phyloP scores from a whole-genome alignment of 2,888 invertebrate genomes.

The Synergus japonicus region DNA sequence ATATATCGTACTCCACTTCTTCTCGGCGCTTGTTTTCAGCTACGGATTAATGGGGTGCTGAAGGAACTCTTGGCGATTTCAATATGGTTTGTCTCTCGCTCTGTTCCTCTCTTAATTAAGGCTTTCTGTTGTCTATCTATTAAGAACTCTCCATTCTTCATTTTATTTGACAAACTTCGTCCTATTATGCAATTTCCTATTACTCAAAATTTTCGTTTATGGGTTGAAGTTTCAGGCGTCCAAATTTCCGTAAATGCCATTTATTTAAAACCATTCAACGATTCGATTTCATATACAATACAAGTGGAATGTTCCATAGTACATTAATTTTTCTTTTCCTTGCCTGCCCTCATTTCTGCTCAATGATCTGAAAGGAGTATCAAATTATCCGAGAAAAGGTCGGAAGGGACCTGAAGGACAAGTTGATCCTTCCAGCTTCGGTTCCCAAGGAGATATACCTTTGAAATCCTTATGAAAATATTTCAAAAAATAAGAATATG shows the following conservation, averaged over 20 bases:
- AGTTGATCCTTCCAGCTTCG: background rate
- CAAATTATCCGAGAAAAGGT: background rate
- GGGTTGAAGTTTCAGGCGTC: too few species aligned
- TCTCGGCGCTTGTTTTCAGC: conserved; percentile 32
- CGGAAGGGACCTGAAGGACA: background rate
- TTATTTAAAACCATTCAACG: too few species aligned
- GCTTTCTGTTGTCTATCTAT: background rate
- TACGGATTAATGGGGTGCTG: background rate
- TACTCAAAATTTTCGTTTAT: too few species aligned
- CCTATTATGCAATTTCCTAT: background rate
- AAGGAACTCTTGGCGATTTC: background rate
- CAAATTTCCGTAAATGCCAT: too few species aligned
- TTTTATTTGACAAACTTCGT: background rate
- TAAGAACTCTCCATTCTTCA: background rate
- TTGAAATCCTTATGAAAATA: background rate
- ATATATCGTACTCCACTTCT: conserved; percentile 38
- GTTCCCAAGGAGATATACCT: background rate
- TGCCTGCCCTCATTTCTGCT: background rate
- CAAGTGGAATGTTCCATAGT: background rate
- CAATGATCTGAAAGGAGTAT: background rate
- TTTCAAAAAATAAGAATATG: too few species aligned
- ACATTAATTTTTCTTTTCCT: background rate
- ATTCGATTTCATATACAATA: background rate
- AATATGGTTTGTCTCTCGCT: conserved; percentile 1
- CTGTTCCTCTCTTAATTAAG: background rate